Percentiles rank a stretch among this genome's conserved stretches.
Conservation (phyloP, 2,797 vertebrate genomes). For the Paratrypauchen microcephalus region DNA sequence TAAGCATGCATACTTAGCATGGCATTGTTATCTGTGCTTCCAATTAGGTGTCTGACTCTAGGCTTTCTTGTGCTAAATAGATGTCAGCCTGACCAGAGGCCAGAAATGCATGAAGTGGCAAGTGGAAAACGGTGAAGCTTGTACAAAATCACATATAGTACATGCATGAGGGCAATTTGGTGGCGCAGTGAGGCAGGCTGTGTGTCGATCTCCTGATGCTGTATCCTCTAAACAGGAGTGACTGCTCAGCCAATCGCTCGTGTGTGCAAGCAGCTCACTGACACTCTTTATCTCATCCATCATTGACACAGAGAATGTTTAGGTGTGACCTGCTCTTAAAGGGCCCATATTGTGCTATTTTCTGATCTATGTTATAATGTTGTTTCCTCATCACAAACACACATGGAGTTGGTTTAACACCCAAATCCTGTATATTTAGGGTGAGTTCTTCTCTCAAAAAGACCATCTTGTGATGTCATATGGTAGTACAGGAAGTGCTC, state of each 20-base stretch:
- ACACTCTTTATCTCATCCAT: slow-evolving; percentile 56
- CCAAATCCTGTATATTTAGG: no score
- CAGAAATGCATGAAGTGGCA: slow-evolving; percentile 12
- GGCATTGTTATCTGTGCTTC: neutral
- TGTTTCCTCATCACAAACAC: no score
- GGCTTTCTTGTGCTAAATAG: neutral
- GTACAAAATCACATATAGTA: slow-evolving; percentile 19
- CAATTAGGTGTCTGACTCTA: no score
- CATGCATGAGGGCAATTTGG: slow-evolving; percentile 33
- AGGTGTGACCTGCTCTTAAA: neutral
- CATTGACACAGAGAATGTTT: slow-evolving; percentile 30
- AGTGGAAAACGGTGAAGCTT: slow-evolving; percentile 20
- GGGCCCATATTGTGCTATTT: no score
- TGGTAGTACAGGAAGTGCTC: no score
- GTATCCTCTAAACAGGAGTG: slow-evolving; percentile 45
- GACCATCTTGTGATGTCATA: no score
- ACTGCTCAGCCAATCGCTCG: slow-evolving; percentile 54
- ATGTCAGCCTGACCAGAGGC: slow-evolving; percentile 19
- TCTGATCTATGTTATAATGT: no score
- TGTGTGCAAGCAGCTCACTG: slow-evolving; percentile 43
- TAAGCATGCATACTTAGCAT: slow-evolving; percentile 5
- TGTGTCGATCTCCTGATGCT: slow-evolving; percentile 44
- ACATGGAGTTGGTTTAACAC: no score
- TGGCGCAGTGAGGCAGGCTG: slow-evolving; percentile 32
- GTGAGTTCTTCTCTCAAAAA: no score